phyloP scores from a whole-genome alignment of 2,113 vertebrate genomes.

The Anoplopoma fimbria region DNA sequence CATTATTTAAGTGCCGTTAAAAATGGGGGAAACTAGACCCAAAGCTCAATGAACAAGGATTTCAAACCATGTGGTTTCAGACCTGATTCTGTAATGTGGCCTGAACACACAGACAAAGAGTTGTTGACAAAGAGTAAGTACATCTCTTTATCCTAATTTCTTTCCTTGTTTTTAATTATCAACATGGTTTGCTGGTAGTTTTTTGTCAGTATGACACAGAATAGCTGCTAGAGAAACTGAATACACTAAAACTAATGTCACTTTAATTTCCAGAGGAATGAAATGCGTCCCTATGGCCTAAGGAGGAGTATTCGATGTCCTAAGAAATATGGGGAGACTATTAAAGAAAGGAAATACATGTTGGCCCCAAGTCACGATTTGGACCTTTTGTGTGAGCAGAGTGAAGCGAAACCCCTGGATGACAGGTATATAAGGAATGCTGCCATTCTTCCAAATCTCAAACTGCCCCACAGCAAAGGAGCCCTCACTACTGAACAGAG shows the following conservation, averaged over 20 bases:
- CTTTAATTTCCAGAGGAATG: constrained; percentile 57
- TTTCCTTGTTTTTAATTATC: background rate
- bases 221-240: background rate
- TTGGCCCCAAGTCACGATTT: constrained; percentile 21
- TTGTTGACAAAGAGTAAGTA: constrained; percentile 61
- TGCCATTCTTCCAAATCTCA: constrained; percentile 66
- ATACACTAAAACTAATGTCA: constrained; percentile 4
- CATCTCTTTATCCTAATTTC: background rate
- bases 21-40: background rate
- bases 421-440: constrained; percentile 69
- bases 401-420: constrained; percentile 53
- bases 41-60: constrained; percentile 5
- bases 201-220: background rate
- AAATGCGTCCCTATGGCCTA: constrained; percentile 71
- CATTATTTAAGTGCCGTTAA: background rate
- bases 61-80: constrained; percentile 18
- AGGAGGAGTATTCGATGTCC: constrained; percentile 71
- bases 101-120: constrained; percentile 27
- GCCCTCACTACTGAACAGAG: background rate
- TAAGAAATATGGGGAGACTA: constrained; percentile 73
- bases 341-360: constrained; percentile 64
- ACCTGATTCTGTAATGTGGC: constrained; percentile 30
- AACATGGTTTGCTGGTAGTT: background rate
- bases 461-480: background rate
- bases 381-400: constrained; percentile 42